phyloP scores from a whole-genome alignment of 2,888 invertebrate species.

The Sesia apiformis region DNA sequence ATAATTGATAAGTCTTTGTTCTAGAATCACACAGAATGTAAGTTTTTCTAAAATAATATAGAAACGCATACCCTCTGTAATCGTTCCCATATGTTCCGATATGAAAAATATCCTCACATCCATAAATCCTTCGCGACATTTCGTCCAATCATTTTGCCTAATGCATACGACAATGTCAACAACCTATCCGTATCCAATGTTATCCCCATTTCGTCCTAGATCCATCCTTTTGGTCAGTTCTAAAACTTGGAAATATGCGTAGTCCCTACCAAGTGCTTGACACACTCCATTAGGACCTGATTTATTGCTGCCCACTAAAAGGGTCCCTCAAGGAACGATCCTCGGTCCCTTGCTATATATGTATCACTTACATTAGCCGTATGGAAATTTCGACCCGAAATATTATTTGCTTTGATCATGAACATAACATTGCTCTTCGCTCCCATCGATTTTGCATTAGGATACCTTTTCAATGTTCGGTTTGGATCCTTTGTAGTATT shows the following conservation, averaged over 20 bases:
- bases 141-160: constrained; percentile 23
- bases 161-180: constrained; percentile 31
- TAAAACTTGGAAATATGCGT: constrained; percentile 55
- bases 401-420: constrained; percentile 51
- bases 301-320: constrained; percentile 65
- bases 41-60: no score
- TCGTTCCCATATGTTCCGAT: no score
- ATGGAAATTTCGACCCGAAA: constrained; percentile 54
- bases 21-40: no score
- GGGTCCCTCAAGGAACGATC: constrained; percentile 59
- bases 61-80: no score
- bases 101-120: no score
- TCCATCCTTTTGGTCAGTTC: constrained; percentile 33
- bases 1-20: no score
- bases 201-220: constrained; percentile 29
- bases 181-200: constrained; percentile 32
- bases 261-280: constrained; percentile 40
- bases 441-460: constrained; percentile 26
- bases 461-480: constrained; percentile 3
- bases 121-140: not conserved
- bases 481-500: no score
- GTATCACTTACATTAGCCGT: constrained; percentile 59
- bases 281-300: constrained; percentile 66
- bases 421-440: constrained; percentile 23
- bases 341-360: constrained; percentile 46